A percentile compares a stretch with the other conserved stretches of the same genome.
Conservation (phyloP, 1,140 invertebrate genomes). For the Cyclargus thomasi region DNA sequence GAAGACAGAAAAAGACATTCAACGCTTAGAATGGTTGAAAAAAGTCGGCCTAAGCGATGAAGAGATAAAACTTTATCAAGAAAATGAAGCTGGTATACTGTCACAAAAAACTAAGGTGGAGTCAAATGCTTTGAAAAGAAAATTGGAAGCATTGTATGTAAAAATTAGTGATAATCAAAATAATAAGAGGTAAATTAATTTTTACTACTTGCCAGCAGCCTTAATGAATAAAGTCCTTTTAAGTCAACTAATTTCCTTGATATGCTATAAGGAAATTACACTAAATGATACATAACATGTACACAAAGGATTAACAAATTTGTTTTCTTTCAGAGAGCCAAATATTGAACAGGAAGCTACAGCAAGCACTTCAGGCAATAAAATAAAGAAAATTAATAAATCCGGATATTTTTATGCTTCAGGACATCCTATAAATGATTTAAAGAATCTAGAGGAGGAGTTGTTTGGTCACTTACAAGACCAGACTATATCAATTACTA, state of each 20-base stretch:
- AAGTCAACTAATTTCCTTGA: too few relatives aligned
- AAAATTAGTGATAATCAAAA: constrained; percentile 51
- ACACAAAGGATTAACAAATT: too few relatives aligned
- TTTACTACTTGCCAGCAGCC: too few relatives aligned
- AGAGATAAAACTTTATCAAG: constrained; percentile 58
- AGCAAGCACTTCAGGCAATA: constrained; percentile 40
- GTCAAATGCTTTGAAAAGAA: constrained; percentile 41
- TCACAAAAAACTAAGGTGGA: constrained; percentile 52
- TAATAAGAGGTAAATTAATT: constrained; percentile 13
- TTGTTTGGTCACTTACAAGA: constrained; percentile 53
- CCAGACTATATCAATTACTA: constrained; percentile 47
- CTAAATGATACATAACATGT: too few relatives aligned
- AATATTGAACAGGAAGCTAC: constrained; percentile 18
- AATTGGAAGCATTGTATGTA: constrained; percentile 46
- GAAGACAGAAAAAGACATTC: constrained; percentile 47
- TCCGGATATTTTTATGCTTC: constrained; percentile 46
- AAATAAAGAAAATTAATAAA: constrained; percentile 31
- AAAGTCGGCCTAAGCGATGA: constrained; percentile 55
- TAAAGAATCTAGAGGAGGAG: constrained; percentile 51
- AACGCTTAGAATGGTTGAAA: constrained; percentile 56
- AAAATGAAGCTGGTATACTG: constrained; percentile 51
- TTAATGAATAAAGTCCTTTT: too few relatives aligned
- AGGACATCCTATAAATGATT: constrained; percentile 57
- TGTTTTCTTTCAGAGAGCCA: constrained; percentile 27
- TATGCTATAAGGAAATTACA: too few relatives aligned